These are phyloP conservation scores for Crypturellus tataupa DNA, from an alignment of 2,797 vertebrate species.

Conservation along the genomic window DNA sequence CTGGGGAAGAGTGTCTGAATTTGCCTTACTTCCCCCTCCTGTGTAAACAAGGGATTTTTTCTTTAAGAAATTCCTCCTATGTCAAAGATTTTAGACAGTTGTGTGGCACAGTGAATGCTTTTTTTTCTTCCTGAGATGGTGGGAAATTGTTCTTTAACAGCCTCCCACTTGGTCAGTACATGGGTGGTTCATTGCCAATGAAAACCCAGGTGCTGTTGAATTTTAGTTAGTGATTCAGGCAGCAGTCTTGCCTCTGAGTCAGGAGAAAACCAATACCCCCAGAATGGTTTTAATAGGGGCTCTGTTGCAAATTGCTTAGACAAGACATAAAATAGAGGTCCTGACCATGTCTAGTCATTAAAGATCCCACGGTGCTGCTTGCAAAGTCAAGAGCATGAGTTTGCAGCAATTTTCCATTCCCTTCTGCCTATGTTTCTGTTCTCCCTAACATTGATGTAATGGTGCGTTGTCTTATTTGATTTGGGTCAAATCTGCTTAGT, in stretches of 20 bases:
- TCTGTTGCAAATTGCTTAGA: constrained; percentile 1
- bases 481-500: neutral
- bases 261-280: constrained; percentile 63
- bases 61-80: neutral
- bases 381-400: neutral
- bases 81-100: neutral
- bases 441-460: neutral
- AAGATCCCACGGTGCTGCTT: neutral
- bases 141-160: constrained; percentile 54
- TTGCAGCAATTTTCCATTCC: neutral
- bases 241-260: constrained; percentile 55
- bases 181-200: constrained; percentile 36
- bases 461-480: neutral
- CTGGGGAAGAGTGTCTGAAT: neutral
- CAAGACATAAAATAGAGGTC: constrained; percentile 23
- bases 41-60: neutral
- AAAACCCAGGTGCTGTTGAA: constrained; percentile 66
- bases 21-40: neutral
- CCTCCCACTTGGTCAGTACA: constrained; percentile 39
- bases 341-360: neutral
- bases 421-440: neutral
- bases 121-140: neutral
- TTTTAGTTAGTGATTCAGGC: constrained; percentile 22
- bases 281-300: neutral
- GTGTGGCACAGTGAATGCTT: neutral